These are phyloP conservation scores for Dynastes maya DNA, from an alignment of 2,888 invertebrate genomes.

Conservation along the genomic window DNA sequence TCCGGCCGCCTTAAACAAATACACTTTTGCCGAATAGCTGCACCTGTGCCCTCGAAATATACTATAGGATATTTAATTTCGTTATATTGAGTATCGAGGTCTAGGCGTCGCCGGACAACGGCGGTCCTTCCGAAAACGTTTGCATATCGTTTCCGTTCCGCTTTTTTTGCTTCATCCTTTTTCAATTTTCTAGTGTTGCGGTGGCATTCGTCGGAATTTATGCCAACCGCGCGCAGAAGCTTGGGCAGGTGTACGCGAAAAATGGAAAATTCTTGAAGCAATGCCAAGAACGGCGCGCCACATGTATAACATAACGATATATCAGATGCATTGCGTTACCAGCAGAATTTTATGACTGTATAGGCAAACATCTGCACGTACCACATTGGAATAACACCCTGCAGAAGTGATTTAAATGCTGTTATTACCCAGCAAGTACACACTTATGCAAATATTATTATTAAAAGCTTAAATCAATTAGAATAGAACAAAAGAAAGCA, in stretches of 20 bases:
- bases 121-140: conserved; percentile 24
- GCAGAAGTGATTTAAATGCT: conserved; percentile 14
- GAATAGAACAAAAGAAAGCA: no score
- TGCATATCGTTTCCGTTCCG: conserved; percentile 7
- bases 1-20: conserved; percentile 15
- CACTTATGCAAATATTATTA: not conserved
- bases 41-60: conserved; percentile 38
- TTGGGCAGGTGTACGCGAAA: conserved; percentile 40
- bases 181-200: conserved; percentile 14
- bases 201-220: conserved; percentile 36
- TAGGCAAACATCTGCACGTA: conserved; percentile 33
- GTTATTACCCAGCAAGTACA: conserved; percentile 10
- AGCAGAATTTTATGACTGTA: conserved; percentile 36
- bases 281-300: conserved; percentile 41
- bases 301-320: conserved; percentile 41
- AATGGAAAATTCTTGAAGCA: conserved; percentile 43
- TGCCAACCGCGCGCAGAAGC: conserved; percentile 12
- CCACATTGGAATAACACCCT: conserved; percentile 21
- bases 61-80: conserved; percentile 36
- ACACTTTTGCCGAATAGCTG: conserved; percentile 15
- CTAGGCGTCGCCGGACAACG: conserved; percentile 18
- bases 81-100: conserved; percentile 37
- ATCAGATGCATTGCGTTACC: conserved; percentile 41
- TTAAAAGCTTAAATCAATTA: no score
- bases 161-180: not conserved